Evolutionary conservation across 1,140 invertebrate genomes (phyloP).

Genomic region (Rhopalosiphum maidis): DNA sequence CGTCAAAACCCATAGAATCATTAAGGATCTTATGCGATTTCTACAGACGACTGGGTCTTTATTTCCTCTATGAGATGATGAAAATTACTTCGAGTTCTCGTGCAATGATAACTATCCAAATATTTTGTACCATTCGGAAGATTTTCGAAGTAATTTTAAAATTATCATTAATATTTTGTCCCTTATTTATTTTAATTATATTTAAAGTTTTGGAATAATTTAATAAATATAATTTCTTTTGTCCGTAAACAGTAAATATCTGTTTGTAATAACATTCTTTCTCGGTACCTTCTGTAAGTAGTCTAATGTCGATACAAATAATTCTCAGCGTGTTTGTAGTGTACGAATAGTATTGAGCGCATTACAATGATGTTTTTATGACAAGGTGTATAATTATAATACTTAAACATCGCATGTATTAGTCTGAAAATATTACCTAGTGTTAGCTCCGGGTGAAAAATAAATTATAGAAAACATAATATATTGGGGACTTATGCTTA

Average conservation of each 20-base stretch:
- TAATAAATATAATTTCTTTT: background rate
- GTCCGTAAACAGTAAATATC: background rate
- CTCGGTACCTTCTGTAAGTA: too few relatives aligned
- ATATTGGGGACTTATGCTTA: background rate
- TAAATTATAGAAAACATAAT: conserved; percentile 15
- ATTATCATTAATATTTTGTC: background rate
- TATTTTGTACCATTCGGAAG: background rate
- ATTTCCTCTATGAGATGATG: background rate
- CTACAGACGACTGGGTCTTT: background rate
- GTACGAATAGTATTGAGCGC: too few relatives aligned
- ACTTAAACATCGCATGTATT: background rate
- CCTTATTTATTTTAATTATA: background rate
- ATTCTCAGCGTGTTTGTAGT: background rate
- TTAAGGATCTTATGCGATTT: background rate
- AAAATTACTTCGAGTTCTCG: background rate
- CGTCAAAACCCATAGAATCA: background rate
- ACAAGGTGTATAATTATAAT: background rate
- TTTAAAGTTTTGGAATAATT: background rate
- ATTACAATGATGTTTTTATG: background rate
- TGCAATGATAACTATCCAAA: background rate
- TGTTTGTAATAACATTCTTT: background rate
- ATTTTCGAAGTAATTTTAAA: background rate
- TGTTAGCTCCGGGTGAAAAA: background rate
- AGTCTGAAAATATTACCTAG: background rate
- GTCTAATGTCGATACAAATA: background rate